phyloP scores from a whole-genome alignment of 2,888 invertebrate genomes.

The Orthosia incerta region DNA sequence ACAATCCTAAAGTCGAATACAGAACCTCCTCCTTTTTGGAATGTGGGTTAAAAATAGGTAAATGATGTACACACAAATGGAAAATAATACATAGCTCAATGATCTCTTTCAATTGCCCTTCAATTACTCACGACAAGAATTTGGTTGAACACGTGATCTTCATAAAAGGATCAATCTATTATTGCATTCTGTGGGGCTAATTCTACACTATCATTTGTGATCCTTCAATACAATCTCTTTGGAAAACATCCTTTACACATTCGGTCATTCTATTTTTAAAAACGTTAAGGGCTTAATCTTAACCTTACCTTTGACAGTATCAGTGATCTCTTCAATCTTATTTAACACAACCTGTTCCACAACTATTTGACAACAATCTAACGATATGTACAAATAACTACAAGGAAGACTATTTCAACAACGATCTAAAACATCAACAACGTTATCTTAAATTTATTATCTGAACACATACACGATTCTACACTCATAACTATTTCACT shows the following conservation, averaged over 20 bases:
- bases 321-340: slow-evolving; percentile 82
- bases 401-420: slow-evolving; percentile 69
- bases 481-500: slow-evolving; percentile 64
- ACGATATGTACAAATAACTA: slow-evolving; percentile 68
- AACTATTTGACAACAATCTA: slow-evolving; percentile 73
- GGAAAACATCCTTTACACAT: background rate
- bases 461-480: slow-evolving; percentile 67
- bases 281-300: background rate
- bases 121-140: background rate
- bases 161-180: background rate
- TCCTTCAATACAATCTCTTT: background rate
- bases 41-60: background rate
- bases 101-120: background rate
- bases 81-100: background rate
- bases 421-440: slow-evolving; percentile 69
- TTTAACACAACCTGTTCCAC: slow-evolving; percentile 82
- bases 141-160: background rate
- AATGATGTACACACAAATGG: background rate
- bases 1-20: too few relatives aligned
- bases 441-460: slow-evolving; percentile 53
- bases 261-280: background rate
- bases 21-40: too few relatives aligned
- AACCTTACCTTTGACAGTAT: slow-evolving; percentile 82
- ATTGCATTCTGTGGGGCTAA: too few relatives aligned
- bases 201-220: background rate